Conservation (phyloP, 2,113 vertebrate genomes). For the Pardalotus punctatus region DNA sequence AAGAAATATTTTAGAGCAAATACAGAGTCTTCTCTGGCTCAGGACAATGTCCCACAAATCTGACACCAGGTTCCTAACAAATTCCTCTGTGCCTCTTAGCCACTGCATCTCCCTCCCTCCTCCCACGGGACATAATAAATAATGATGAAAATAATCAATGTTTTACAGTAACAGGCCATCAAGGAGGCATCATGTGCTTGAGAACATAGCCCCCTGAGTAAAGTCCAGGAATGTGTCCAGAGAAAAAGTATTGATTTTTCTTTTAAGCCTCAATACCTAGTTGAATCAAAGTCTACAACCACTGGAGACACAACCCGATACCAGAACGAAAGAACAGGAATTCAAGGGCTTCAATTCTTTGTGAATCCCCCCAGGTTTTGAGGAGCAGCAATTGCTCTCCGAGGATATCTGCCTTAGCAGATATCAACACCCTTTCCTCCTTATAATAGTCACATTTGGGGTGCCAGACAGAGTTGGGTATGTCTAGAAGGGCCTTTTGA, state of each 20-base stretch:
- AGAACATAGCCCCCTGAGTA: background rate
- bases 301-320: background rate
- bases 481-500: background rate
- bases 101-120: too few species aligned
- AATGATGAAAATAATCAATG: background rate
- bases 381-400: background rate
- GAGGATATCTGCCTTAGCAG: background rate
- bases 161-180: background rate
- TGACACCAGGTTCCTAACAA: background rate
- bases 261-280: background rate
- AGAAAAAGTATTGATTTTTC: background rate
- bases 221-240: background rate
- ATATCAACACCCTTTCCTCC: background rate
- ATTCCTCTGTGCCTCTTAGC: background rate
- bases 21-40: background rate
- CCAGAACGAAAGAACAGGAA: background rate
- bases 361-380: background rate
- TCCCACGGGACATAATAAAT: rapidly evolving
- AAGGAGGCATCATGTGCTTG: background rate
- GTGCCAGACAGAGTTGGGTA: rapidly evolving
- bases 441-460: background rate
- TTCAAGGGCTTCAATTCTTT: background rate
- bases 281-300: background rate
- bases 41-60: background rate
- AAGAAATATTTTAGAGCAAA: background rate